Evolutionary conservation across 1,140 invertebrate species (phyloP), one percentile per base, ranked within the genome.

Genomic region (Geopemphigus sp.): DNA sequence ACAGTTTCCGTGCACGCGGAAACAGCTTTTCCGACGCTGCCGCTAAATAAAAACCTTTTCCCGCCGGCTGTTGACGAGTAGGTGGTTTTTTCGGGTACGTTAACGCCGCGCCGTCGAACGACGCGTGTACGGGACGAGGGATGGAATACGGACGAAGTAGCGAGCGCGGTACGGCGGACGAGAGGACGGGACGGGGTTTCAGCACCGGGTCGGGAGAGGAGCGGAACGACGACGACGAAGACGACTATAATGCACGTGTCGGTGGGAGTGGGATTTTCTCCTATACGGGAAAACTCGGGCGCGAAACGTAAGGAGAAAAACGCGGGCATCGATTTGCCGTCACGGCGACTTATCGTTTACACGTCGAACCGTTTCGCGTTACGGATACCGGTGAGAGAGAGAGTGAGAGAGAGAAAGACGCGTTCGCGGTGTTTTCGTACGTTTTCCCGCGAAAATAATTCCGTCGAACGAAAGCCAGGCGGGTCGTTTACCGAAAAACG

Each of bases 1-100:
- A 29, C 26, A n/a, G 70, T 26, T 17, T 57, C 12, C 72, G 39
- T 59, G 22, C n/a, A 26, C 15, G 70, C 70, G 29, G 45, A 73
- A 56, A 53, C 24, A 26, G 3, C 32, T 56, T 53, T 73, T 5
- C 1, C n/a, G n/a, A n/a, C n/a, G n/a, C n/a, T n/a, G n/a, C n/a
- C n/a, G n/a, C n/a, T n/a, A n/a, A n/a, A n/a, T n/a, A n/a, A n/a
- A n/a, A n/a, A n/a, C n/a, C n/a, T n/a, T n/a, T n/a, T n/a, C n/a
- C 8, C 22, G 50, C 22, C 24, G 50, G 70, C 26, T 17, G 50
- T 1, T 14, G 47, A 50, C 47, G 47, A 50, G 47, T 1, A 45
- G 39, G 24, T 54, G 32, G 70, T 73, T 50, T 73, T 56, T 73
- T 39, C 5, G 39, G 32, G 70, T 54, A 73, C 56, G 56, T 56